Evolutionary conservation across 2,888 invertebrate genomes (phyloP).

Genomic region (Harpalus rufipes): DNA sequence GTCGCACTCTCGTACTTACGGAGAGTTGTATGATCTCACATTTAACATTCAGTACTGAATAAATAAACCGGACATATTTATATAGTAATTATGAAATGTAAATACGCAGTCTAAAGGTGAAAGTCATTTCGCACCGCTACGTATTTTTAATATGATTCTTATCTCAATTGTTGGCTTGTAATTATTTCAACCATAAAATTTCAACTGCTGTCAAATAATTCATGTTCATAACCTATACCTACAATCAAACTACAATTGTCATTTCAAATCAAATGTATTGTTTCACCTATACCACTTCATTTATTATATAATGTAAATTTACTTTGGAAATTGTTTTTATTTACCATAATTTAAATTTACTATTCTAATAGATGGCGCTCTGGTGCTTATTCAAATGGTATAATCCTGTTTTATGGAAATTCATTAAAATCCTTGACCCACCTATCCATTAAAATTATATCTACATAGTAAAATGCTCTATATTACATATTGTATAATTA

Average conservation of each 20-base stretch:
- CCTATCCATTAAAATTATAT: no score
- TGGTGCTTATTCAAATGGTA: no score
- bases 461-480: slow-evolving; percentile 21
- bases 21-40: background rate
- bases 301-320: no score
- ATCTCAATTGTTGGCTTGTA: background rate
- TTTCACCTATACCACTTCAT: no score
- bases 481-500: slow-evolving; percentile 57
- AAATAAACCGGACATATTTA: background rate
- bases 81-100: background rate
- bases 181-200: background rate
- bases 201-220: background rate
- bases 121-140: slow-evolving; percentile 13
- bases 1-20: no score
- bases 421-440: no score
- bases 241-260: background rate
- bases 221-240: background rate
- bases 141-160: background rate
- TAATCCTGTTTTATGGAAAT: no score
- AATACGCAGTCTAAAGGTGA: slow-evolving; percentile 26
- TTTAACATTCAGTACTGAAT: background rate
- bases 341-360: no score
- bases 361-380: no score
- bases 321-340: no score
- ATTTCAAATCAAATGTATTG: no score